Conservation (phyloP, 2,888 invertebrate genomes). For the Phania funesta region DNA sequence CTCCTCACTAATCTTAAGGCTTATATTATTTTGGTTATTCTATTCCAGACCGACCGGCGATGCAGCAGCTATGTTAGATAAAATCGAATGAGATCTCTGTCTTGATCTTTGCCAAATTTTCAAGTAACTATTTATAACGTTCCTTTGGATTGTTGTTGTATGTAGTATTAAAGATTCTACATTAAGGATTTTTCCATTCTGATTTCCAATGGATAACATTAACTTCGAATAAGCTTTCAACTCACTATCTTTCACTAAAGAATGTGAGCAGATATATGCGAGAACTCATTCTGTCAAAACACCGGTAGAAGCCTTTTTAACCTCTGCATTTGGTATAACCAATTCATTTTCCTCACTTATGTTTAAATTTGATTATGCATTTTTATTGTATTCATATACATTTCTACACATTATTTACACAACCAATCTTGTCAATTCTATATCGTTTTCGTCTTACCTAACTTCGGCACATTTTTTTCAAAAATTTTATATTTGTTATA, state of each 20-base stretch:
- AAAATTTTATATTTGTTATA: no score
- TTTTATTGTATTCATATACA: conserved; percentile 48
- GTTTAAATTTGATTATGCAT: conserved; percentile 47
- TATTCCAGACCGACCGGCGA: no score
- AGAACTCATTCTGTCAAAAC: conserved; percentile 40
- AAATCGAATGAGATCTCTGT: conserved; percentile 32
- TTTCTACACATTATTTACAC: conserved; percentile 35
- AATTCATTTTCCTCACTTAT: conserved; percentile 28
- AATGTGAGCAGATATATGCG: conserved; percentile 34
- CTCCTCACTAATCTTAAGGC: no score
- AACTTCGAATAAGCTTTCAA: conserved; percentile 40
- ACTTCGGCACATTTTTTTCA: no score
- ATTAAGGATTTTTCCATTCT: conserved; percentile 20
- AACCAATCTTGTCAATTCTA: conserved; percentile 39
- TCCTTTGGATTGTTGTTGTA: conserved; percentile 48
- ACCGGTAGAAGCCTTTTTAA: conserved; percentile 32
- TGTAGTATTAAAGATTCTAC: conserved; percentile 28
- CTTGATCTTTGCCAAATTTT: conserved; percentile 34
- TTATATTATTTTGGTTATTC: no score
- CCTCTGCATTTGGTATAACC: conserved; percentile 36
- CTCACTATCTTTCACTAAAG: conserved; percentile 40
- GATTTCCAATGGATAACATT: conserved; percentile 25
- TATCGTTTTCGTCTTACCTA: conserved; percentile 37
- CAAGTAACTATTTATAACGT: conserved; percentile 39
- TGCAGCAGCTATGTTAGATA: no score